A percentile compares a stretch with the other conserved stretches of the same genome.
phyloP scores from a whole-genome alignment of 2,113 vertebrate genomes.

The Tragelaphus strepsiceros region DNA sequence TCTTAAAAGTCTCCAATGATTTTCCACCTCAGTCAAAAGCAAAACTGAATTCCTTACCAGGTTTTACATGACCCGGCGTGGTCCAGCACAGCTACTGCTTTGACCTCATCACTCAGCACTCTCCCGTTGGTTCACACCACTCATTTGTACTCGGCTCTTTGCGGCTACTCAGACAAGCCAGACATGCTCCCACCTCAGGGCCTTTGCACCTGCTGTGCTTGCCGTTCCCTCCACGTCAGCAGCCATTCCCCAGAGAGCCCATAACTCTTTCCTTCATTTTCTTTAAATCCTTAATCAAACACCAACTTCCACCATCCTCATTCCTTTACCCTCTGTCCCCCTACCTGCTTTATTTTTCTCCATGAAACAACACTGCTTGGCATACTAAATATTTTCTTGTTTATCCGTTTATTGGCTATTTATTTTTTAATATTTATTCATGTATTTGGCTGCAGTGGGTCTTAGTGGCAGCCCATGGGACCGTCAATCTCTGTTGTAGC shows the following conservation, averaged over 20 bases:
- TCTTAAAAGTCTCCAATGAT: not conserved
- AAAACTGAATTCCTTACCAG: not conserved
- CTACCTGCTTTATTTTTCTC: not conserved
- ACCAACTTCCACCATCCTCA: not conserved
- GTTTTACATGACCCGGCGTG: not conserved
- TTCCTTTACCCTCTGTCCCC: not conserved
- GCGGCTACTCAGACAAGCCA: not conserved
- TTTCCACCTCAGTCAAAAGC: not conserved
- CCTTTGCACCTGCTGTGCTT: not conserved
- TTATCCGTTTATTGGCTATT: not conserved
- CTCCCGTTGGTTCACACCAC: not conserved
- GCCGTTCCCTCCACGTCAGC: not conserved
- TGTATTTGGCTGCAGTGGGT: not conserved
- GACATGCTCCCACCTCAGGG: not conserved
- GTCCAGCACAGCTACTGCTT: not conserved
- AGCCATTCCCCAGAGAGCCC: not conserved
- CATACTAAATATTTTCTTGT: not conserved
- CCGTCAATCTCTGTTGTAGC: not conserved
- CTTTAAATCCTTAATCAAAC: not conserved
- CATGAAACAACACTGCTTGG: not conserved
- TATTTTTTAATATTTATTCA: not conserved
- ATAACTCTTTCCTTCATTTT: not conserved
- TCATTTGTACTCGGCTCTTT: not conserved
- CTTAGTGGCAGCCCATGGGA: not conserved
- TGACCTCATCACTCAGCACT: not conserved